These are phyloP conservation scores for Asteroscopus sphinx DNA, from an alignment of 2,888 invertebrate genomes.

Conservation along the genomic window DNA sequence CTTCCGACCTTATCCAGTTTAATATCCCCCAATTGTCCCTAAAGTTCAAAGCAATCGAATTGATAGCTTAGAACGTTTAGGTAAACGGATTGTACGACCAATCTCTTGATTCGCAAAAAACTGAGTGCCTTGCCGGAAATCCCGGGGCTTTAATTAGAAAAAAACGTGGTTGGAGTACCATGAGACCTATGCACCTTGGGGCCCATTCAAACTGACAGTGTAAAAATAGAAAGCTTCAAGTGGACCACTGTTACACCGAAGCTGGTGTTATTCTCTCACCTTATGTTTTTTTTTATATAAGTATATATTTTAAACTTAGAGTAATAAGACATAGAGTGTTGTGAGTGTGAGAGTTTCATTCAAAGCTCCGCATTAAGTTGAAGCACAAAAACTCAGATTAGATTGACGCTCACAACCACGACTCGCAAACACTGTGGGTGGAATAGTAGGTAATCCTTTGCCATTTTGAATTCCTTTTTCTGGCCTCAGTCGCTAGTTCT, in stretches of 20 bases:
- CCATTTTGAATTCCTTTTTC: too few relatives aligned
- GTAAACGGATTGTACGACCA: constrained; percentile 35
- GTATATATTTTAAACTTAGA: too few relatives aligned
- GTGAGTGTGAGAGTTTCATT: too few relatives aligned
- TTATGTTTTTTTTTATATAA: neutral
- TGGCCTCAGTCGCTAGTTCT: too few relatives aligned
- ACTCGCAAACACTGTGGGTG: too few relatives aligned
- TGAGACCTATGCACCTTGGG: constrained; percentile 78
- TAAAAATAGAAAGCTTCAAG: constrained; percentile 78
- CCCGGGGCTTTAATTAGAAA: constrained; percentile 75
- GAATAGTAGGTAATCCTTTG: too few relatives aligned
- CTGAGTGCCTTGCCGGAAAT: constrained; percentile 58
- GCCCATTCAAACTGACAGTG: constrained; percentile 76
- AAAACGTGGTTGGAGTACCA: constrained; percentile 61
- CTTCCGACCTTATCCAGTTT: neutral
- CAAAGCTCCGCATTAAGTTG: too few relatives aligned
- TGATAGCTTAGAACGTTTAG: constrained; percentile 20
- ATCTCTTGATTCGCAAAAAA: constrained; percentile 57
- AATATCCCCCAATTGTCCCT: constrained; percentile 5
- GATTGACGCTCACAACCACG: too few relatives aligned
- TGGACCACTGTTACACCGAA: constrained; percentile 67
- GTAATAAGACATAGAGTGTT: too few relatives aligned
- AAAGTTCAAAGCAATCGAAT: constrained; percentile 24
- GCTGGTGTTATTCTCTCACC: constrained; percentile 24
- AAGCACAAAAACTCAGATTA: too few relatives aligned